Conservation (phyloP, 2,113 vertebrate species). For the Plestiodon gilberti region DNA sequence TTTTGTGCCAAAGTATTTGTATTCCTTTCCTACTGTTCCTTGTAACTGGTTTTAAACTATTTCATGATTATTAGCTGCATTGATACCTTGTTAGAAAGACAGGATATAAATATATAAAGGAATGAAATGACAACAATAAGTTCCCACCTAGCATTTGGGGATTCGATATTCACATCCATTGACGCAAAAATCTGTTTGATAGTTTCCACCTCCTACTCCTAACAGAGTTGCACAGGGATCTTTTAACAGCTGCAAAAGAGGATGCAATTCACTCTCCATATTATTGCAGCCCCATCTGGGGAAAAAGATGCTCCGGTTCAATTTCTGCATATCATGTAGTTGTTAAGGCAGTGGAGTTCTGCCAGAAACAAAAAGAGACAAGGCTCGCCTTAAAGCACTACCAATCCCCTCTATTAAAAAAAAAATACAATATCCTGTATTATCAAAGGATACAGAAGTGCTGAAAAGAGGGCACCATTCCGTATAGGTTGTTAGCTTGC, state of each 20-base stretch:
- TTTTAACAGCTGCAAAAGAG: neutral
- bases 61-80: too few species aligned
- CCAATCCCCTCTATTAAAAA: neutral
- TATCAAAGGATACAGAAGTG: neutral
- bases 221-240: too few species aligned
- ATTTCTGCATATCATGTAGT: neutral
- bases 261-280: neutral
- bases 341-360: neutral
- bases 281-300: neutral
- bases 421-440: neutral
- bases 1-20: too few species aligned
- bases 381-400: neutral
- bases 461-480: conserved; percentile 29
- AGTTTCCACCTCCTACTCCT: neutral
- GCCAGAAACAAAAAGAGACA: too few species aligned
- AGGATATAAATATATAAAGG: too few species aligned
- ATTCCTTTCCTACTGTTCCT: too few species aligned
- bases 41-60: too few species aligned
- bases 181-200: neutral
- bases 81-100: too few species aligned
- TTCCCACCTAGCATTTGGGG: neutral
- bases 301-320: neutral
- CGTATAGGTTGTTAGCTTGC: conserved; percentile 14
- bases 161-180: neutral
- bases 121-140: neutral